These are phyloP conservation scores for Enteromius afrohamiltoni DNA, from an alignment of 2,797 vertebrate genomes.

Conservation along the genomic window DNA sequence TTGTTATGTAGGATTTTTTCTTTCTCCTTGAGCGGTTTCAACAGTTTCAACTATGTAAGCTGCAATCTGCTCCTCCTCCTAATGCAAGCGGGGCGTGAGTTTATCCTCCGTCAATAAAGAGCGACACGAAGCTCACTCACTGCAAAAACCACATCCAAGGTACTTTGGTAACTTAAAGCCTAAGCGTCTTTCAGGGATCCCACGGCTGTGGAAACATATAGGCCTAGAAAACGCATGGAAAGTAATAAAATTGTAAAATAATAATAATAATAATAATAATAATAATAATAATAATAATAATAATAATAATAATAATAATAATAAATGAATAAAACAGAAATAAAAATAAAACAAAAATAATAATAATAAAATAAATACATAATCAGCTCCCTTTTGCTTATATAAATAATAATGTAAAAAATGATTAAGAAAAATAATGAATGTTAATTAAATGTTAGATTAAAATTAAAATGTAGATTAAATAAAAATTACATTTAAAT, in stretches of 20 bases:
- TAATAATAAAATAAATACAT: not conserved
- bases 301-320: not conserved
- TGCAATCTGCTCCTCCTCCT: not conserved
- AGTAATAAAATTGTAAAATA: too few species aligned
- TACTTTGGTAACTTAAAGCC: not conserved
- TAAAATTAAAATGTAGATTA: not conserved
- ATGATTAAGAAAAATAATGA: not conserved
- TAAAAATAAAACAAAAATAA: too few species aligned
- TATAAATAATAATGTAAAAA: not conserved
- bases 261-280: too few species aligned
- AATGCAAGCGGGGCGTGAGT: not conserved
- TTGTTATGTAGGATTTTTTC: not conserved
- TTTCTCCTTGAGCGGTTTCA: not conserved
- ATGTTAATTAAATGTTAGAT: too few species aligned
- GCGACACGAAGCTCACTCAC: not conserved
- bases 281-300: too few species aligned
- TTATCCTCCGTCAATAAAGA: not conserved
- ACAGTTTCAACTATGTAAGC: not conserved
- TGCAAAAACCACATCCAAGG: not conserved
- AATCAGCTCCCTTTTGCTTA: not conserved
- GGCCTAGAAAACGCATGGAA: not conserved
- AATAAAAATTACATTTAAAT: not conserved
- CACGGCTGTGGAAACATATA: too few species aligned
- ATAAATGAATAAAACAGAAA: too few species aligned
- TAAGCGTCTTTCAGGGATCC: not conserved